These are phyloP conservation scores for Heliornis fulica DNA, from an alignment of 2,113 vertebrate genomes.

Conservation along the genomic window DNA sequence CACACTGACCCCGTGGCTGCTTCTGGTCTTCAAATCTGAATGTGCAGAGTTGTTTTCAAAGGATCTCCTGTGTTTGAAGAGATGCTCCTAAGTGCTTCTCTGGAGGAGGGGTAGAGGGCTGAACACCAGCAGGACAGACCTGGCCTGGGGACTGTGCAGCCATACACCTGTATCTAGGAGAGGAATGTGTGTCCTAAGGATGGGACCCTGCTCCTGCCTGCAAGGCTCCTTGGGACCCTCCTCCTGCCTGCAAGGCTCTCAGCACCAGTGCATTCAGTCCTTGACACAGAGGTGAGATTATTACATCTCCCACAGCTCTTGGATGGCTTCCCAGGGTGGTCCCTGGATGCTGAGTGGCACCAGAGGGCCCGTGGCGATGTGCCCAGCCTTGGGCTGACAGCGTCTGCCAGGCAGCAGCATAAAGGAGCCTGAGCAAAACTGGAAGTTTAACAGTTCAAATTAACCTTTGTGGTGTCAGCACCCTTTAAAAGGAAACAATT, in stretches of 20 bases:
- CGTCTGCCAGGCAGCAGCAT: fast-evolving
- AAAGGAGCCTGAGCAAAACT: background rate
- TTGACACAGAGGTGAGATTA: background rate
- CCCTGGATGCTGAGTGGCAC: background rate
- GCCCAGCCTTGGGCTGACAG: background rate
- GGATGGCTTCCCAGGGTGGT: background rate
- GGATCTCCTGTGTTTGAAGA: background rate
- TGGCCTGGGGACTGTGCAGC: fast-evolving
- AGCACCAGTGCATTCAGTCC: background rate
- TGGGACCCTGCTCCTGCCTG: background rate
- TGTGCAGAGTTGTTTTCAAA: background rate
- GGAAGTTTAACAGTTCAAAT: background rate
- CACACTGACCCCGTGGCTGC: fast-evolving
- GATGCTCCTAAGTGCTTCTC: background rate
- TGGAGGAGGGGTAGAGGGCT: background rate
- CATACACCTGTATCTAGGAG: background rate
- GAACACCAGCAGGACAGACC: background rate
- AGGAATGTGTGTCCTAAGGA: background rate
- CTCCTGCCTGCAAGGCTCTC: background rate
- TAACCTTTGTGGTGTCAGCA: background rate
- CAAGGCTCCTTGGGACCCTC: background rate
- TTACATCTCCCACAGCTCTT: background rate
- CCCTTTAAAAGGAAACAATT: background rate
- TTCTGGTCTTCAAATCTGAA: background rate
- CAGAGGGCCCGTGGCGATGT: fast-evolving